Conservation (phyloP, 1,140 invertebrate species). For the Caerostris darwini region DNA sequence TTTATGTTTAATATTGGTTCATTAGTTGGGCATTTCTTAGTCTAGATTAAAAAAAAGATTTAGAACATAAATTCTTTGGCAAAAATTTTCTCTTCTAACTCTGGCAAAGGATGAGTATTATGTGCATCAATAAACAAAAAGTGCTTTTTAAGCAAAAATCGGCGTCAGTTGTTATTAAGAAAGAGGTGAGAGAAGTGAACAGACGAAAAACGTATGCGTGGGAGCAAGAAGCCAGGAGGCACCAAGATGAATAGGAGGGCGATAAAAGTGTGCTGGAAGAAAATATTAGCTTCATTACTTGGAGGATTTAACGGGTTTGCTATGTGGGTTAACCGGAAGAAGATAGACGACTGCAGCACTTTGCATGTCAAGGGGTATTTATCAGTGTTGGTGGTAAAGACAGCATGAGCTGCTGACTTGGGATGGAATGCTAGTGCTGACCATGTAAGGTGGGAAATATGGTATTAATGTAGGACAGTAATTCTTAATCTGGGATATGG, state of each 20-base stretch:
- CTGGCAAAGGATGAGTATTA: neutral
- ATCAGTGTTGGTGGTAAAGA: neutral
- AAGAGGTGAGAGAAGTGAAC: neutral
- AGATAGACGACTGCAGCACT: neutral
- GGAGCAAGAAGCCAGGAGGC: neutral
- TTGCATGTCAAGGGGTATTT: neutral
- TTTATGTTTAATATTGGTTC: too few species aligned
- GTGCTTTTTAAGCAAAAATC: neutral
- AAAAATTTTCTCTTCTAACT: too few species aligned
- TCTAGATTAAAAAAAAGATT: too few species aligned
- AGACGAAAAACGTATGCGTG: neutral
- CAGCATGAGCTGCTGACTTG: neutral
- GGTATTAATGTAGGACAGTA: too few species aligned
- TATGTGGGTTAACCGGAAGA: conserved; percentile 15
- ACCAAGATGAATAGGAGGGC: neutral
- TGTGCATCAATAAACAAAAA: neutral
- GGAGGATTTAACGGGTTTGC: neutral
- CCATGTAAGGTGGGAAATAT: too few species aligned
- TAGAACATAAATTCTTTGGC: too few species aligned
- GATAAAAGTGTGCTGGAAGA: conserved; percentile 6
- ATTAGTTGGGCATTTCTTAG: too few species aligned
- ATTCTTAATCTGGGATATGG: too few species aligned
- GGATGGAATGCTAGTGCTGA: neutral
- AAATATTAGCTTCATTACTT: neutral
- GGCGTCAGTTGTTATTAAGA: neutral